Conservation (phyloP, 2,888 invertebrate species). For the Urechis unicinctus region DNA sequence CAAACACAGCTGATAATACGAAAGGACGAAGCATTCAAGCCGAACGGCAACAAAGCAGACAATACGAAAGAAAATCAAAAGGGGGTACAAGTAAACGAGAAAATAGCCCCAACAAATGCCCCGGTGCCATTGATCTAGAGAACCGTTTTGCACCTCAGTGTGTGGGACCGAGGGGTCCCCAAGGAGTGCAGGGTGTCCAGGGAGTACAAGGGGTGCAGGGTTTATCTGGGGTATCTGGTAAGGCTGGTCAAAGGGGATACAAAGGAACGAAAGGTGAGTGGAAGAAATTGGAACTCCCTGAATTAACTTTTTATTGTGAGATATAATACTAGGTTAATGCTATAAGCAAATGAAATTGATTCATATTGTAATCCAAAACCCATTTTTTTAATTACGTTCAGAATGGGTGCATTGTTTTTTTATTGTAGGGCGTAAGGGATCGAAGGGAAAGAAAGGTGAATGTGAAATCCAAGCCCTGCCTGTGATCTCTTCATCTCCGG, state of each 20-base stretch:
- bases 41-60: too few relatives aligned
- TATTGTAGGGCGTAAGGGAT: constrained; percentile 3
- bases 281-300: neutral
- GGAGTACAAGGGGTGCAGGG: constrained; percentile 21
- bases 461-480: neutral
- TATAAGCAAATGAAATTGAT: neutral
- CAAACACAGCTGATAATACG: too few relatives aligned
- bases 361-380: neutral
- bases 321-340: neutral
- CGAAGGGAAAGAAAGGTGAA: constrained; percentile 9
- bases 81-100: too few relatives aligned
- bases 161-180: constrained; percentile 6
- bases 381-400: too few relatives aligned
- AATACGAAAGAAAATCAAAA: too few relatives aligned
- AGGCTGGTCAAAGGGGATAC: constrained; percentile 9
- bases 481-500: neutral
- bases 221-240: constrained; percentile 14
- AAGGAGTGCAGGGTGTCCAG: constrained; percentile 12
- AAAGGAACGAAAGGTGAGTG: constrained; percentile 14
- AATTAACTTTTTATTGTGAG: neutral
- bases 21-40: too few relatives aligned
- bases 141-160: too few relatives aligned
- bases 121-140: too few relatives aligned
- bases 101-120: too few relatives aligned
- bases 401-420: too few relatives aligned